Conservation (phyloP, 2,888 invertebrate genomes). For the Pediacus dermestoides region DNA sequence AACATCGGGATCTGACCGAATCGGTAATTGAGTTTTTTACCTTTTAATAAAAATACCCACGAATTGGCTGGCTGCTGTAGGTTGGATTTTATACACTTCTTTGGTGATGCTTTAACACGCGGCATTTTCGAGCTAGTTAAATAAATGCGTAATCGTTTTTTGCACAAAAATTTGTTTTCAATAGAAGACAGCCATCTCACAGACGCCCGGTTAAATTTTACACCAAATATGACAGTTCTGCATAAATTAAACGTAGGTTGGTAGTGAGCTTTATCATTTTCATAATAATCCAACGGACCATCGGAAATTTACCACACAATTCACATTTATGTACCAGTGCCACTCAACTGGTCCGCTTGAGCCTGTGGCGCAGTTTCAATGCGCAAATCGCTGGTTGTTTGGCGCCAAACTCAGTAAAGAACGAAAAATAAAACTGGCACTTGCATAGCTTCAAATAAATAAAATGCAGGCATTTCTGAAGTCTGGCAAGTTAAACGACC, state of each 20-base stretch:
- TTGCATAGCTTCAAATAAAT: too few relatives aligned
- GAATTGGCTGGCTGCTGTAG: slow-evolving; percentile 62
- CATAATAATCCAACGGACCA: too few relatives aligned
- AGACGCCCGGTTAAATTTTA: slow-evolving; percentile 33
- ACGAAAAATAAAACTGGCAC: too few relatives aligned
- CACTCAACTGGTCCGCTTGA: too few relatives aligned
- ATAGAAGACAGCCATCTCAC: slow-evolving; percentile 24
- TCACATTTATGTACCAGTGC: too few relatives aligned
- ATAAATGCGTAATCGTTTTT: background rate
- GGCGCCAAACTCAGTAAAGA: background rate
- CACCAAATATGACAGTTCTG: slow-evolving; percentile 33
- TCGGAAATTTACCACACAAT: too few relatives aligned
- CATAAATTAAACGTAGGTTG: slow-evolving; percentile 27
- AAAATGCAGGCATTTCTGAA: slow-evolving; percentile 80
- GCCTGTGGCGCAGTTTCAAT: too few relatives aligned
- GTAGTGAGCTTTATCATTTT: too few relatives aligned
- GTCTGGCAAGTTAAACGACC: slow-evolving; percentile 67
- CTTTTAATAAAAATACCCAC: slow-evolving; percentile 66
- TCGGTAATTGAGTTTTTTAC: slow-evolving; percentile 51
- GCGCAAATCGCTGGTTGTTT: background rate
- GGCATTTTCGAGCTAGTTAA: slow-evolving; percentile 48
- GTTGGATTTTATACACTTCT: slow-evolving; percentile 52
- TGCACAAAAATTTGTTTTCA: slow-evolving; percentile 14
- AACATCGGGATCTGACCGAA: too few relatives aligned
- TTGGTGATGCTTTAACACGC: slow-evolving; percentile 56